A percentile compares a stretch with the other conserved stretches of the same genome.
Conservation (phyloP, 2,113 vertebrate species). For the Rutilus rutilus region DNA sequence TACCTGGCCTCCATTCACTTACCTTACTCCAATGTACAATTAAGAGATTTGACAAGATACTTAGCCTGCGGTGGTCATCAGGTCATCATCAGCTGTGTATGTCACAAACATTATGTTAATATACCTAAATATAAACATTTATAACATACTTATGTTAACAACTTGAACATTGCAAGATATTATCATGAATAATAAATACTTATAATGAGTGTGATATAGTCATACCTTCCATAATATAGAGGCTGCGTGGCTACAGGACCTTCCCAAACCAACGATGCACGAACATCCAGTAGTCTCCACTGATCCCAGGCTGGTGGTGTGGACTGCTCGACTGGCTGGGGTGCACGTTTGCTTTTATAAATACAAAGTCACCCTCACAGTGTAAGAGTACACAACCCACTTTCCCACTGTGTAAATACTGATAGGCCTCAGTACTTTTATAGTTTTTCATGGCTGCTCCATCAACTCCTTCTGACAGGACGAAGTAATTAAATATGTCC, state of each 20-base stretch:
- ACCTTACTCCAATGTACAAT: too few species aligned
- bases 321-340: background rate
- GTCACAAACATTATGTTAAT: too few species aligned
- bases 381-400: background rate
- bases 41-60: too few species aligned
- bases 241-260: background rate
- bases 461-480: background rate
- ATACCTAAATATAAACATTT: too few species aligned
- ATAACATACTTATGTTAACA: too few species aligned
- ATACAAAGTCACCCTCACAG: background rate
- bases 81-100: too few species aligned
- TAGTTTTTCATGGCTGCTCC: background rate
- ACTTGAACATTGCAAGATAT: too few species aligned
- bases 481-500: background rate
- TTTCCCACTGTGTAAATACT: background rate
- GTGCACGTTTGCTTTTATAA: constrained; percentile 4
- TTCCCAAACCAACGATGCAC: background rate
- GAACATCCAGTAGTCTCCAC: background rate
- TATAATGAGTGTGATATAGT: too few species aligned
- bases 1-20: too few species aligned
- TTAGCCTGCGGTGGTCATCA: too few species aligned
- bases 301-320: background rate
- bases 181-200: too few species aligned
- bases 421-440: background rate
- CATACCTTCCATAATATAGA: background rate